phyloP scores from a whole-genome alignment of 2,797 vertebrate species.

The Premnoplex brunnescens region DNA sequence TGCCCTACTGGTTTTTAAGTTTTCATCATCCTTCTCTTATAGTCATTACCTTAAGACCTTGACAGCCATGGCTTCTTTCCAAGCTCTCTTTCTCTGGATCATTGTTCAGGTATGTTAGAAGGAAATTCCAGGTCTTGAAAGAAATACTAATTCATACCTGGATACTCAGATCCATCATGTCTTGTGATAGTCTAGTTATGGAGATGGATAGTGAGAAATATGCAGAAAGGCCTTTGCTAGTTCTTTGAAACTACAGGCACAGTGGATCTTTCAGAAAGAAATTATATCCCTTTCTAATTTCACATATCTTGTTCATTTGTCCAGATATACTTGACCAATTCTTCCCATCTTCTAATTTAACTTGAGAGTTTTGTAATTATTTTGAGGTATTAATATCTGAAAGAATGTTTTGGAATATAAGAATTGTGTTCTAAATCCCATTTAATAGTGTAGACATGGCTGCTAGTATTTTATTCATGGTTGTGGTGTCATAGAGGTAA shows the following conservation, averaged over 20 bases:
- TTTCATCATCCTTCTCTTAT: neutral
- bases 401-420: neutral
- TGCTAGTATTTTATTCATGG: neutral
- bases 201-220: neutral
- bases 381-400: neutral
- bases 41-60: neutral
- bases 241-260: neutral
- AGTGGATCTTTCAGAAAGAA: neutral
- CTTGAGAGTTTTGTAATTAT: constrained; percentile 3
- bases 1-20: neutral
- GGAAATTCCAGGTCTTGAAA: neutral
- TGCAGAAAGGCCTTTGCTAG: neutral
- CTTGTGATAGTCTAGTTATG: neutral
- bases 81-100: neutral
- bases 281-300: neutral
- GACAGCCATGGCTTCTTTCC: neutral
- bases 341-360: neutral
- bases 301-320: neutral
- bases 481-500: neutral
- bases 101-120: neutral
- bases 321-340: neutral
- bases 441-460: neutral
- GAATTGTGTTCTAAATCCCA: neutral
- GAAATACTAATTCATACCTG: neutral
- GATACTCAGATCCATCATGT: neutral